Evolutionary conservation across 2,888 invertebrate genomes (phyloP), one percentile per base, ranked within the genome.

Genomic region (Zygaena filipendulae): DNA sequence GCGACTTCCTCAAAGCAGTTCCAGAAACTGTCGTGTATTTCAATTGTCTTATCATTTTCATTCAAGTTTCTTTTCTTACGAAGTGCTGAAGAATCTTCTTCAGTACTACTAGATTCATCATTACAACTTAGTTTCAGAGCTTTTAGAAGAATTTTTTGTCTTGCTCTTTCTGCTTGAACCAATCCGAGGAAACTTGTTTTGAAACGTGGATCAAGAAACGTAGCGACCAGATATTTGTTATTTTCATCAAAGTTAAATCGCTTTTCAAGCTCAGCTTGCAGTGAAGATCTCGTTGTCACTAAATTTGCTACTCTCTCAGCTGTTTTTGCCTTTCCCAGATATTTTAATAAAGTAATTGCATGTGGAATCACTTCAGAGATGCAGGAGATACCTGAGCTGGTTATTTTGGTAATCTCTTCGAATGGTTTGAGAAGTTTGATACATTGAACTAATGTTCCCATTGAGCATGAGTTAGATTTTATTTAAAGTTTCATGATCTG

Each of bases 351-450:
- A 4, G 34, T 19, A 19, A 13, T 9, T 2, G 23, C 32, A 19
- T 43, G 36, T 25, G 41, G 42, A 20, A 45, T 45, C 2, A 38
- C 40, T 36, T 48, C 43, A 0, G 43, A 46, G 3, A 47, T 38
- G 29, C 43, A 45, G 1, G 44, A 44, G 4, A 39, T n/a, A 24
- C 38, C 38, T 22, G 47, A 45, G 13, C 45, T 47, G 3, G 38
- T 41, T 10, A 43, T 42, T 40, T 47, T 47, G 1, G 46, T 47
- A 14, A 49, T 46, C 23, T 48, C 47, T 30, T 48, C 43, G 27
- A 48, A 49, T 1, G 47, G 45, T 35, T 47, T 43, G 4, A 48
- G 31, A 4, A 44, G 35, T 11, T 16, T 39, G 18, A 45, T 32
- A 12, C 38, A 43, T 18, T 49, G 39, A 18, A 45, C 45, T 39